Percentiles rank a stretch among this genome's conserved stretches.
These are phyloP conservation scores for Dasyornis broadbenti DNA, from an alignment of 2,113 vertebrate genomes.

Conservation along the genomic window DNA sequence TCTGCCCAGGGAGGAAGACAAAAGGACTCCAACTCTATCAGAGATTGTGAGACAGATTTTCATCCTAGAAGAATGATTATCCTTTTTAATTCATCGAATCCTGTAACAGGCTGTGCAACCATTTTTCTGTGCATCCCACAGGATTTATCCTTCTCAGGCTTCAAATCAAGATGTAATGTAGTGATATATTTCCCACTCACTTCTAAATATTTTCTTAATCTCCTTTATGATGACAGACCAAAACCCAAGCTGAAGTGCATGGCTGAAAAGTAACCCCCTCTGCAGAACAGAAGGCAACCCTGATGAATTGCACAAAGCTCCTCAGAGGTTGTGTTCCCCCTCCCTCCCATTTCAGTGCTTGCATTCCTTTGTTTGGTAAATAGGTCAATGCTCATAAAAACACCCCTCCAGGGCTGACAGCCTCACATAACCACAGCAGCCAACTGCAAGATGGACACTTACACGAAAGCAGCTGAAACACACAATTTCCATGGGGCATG, in stretches of 20 bases:
- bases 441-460: neutral
- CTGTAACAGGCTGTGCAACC: neutral
- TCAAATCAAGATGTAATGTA: neutral
- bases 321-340: neutral
- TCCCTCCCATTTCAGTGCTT: neutral
- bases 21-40: neutral
- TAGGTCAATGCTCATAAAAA: slow-evolving; percentile 63
- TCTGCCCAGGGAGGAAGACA: neutral
- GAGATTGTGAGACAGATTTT: neutral
- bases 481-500: neutral
- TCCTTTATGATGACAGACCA: neutral
- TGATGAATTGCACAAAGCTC: neutral
- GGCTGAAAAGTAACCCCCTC: neutral
- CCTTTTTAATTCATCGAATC: neutral
- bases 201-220: neutral
- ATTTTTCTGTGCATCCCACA: neutral
- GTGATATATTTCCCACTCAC: neutral
- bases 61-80: neutral
- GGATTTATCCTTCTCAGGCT: neutral
- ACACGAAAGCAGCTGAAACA: neutral
- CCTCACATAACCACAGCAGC: neutral
- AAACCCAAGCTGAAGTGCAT: neutral
- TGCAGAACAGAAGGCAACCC: neutral
- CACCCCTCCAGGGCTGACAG: neutral
- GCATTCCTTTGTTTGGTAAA: slow-evolving; percentile 51